phyloP scores from a whole-genome alignment of 2,888 invertebrate genomes.

The Tethea ocularis region DNA sequence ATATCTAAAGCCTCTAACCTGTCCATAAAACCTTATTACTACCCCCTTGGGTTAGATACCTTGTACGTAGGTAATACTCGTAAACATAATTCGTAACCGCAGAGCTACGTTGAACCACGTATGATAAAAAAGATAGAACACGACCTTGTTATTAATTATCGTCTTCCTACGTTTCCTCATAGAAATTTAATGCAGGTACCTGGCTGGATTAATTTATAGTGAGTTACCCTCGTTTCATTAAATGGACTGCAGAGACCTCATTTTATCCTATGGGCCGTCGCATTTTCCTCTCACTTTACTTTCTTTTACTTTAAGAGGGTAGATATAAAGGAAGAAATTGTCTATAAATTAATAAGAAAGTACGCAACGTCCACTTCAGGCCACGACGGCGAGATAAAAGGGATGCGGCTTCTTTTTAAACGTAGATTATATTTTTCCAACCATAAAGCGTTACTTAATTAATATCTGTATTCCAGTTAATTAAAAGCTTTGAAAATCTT shows the following conservation, averaged over 20 bases:
- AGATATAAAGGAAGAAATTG: neutral
- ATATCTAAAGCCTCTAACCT: neutral
- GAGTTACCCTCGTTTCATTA: neutral
- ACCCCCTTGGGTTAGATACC: neutral
- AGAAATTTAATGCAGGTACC: neutral
- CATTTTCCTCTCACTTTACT: neutral
- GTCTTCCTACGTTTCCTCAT: neutral
- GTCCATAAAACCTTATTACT: neutral
- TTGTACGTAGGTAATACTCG: neutral
- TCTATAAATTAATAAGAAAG: neutral
- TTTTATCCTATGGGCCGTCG: neutral
- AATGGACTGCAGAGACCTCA: neutral
- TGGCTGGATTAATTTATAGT: slow-evolving; percentile 1
- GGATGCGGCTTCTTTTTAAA: neutral
- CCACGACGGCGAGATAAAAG: neutral
- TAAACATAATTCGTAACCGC: neutral
- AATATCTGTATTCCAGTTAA: too few relatives aligned
- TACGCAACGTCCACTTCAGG: neutral
- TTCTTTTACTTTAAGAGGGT: neutral
- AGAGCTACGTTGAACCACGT: neutral
- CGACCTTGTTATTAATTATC: neutral
- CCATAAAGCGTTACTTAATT: too few relatives aligned
- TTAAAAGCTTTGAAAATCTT: too few relatives aligned
- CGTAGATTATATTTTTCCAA: too few relatives aligned
- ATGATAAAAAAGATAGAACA: neutral